A percentile compares a stretch with the other conserved stretches of the same genome.
Evolutionary conservation across 2,888 invertebrate species (phyloP).

Genomic region (Nemoura dubitans): DNA sequence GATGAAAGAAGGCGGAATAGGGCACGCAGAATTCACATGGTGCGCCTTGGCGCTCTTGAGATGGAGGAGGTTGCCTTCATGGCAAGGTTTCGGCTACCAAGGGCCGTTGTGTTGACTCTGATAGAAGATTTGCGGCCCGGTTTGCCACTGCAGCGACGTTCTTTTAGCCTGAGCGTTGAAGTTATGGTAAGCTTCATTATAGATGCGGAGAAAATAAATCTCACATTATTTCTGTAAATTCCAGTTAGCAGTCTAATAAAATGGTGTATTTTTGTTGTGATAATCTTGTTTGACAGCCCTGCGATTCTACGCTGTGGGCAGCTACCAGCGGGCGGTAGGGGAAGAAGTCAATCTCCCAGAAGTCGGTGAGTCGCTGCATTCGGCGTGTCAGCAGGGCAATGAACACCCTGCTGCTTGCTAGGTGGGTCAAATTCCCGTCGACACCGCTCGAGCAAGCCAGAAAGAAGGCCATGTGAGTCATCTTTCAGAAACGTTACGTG

Average conservation of each 20-base stretch:
- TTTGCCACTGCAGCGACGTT: background rate
- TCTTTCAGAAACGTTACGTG: too few species aligned
- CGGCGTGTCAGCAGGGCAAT: background rate
- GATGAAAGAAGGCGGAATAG: background rate
- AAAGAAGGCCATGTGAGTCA: background rate
- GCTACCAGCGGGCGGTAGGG: constrained; percentile 1
- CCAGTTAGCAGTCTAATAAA: background rate
- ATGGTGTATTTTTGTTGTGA: too few species aligned
- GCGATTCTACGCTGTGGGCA: constrained; percentile 14
- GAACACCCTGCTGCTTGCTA: background rate
- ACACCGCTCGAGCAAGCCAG: background rate
- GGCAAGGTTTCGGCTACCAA: background rate
- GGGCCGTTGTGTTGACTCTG: background rate
- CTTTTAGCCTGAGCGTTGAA: background rate
- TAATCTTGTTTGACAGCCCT: background rate
- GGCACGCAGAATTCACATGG: background rate
- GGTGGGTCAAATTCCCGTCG: background rate
- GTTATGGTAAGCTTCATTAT: background rate
- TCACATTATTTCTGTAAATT: background rate
- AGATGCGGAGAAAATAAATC: background rate
- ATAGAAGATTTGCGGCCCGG: background rate
- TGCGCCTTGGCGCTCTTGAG: background rate
- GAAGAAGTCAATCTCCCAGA: background rate
- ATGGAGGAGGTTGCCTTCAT: background rate
- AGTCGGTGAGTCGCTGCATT: constrained; percentile 28